Evolutionary conservation across 2,113 vertebrate genomes (phyloP).

Genomic region (Ictalurus furcatus): DNA sequence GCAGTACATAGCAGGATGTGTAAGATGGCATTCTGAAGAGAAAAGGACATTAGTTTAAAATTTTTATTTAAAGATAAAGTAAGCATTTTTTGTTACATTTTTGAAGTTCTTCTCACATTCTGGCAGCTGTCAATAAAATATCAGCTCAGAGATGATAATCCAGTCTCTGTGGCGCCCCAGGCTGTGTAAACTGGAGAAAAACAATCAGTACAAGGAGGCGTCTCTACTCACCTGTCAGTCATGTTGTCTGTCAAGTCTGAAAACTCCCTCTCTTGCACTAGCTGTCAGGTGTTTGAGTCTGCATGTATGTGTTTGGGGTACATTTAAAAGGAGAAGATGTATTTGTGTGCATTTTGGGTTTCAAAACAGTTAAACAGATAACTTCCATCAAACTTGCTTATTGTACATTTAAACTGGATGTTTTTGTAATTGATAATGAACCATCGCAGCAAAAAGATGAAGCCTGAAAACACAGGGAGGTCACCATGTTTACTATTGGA

Average conservation of each 20-base stretch:
- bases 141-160: neutral
- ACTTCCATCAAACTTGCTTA: neutral
- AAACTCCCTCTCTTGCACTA: neutral
- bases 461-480: neutral
- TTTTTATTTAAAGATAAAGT: neutral
- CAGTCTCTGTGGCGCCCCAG: neutral
- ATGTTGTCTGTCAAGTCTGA: neutral
- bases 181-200: constrained; percentile 17
- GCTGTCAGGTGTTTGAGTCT: neutral
- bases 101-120: neutral
- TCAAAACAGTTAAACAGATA: neutral
- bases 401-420: neutral
- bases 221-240: constrained; percentile 13
- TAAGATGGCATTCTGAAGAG: neutral
- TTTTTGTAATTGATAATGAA: neutral
- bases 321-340: neutral
- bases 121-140: constrained; percentile 18
- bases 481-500: neutral
- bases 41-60: neutral
- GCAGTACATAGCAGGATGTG: neutral
- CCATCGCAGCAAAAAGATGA: neutral
- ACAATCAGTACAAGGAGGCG: constrained; percentile 21
- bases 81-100: neutral
- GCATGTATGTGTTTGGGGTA: neutral
- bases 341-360: neutral